A percentile compares a stretch with the other conserved stretches of the same genome.
Conservation (phyloP, 2,113 vertebrate species). For the Cheirogaleus medius region DNA sequence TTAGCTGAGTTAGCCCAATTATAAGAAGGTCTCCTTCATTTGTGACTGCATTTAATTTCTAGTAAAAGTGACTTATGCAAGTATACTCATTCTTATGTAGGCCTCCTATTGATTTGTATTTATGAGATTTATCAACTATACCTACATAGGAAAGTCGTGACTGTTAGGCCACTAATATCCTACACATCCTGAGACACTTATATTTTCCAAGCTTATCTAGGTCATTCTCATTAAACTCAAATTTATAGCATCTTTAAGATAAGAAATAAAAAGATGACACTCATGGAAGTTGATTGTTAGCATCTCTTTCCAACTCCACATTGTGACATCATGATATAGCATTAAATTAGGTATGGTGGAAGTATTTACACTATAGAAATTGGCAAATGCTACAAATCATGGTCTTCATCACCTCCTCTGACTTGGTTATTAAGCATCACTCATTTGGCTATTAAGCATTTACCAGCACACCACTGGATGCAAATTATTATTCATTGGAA, state of each 20-base stretch:
- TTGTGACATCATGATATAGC: neutral
- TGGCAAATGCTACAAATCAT: neutral
- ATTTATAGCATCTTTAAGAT: neutral
- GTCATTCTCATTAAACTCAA: neutral
- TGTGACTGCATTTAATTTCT: neutral
- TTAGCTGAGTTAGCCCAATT: neutral
- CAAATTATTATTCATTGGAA: neutral
- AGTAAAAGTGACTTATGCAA: neutral
- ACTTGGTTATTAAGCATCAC: neutral
- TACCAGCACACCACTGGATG: neutral
- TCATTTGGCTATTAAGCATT: constrained; percentile 3
- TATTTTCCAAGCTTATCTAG: neutral
- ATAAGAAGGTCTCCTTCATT: neutral
- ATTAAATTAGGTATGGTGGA: neutral
- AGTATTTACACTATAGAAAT: neutral
- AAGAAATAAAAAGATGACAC: neutral
- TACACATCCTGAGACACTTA: neutral
- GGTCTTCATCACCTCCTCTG: neutral
- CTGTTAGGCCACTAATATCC: neutral
- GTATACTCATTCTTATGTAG: neutral
- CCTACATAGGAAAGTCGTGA: neutral
- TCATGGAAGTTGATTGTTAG: neutral
- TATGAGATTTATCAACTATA: neutral
- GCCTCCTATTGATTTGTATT: neutral
- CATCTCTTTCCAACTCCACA: neutral